These are phyloP conservation scores for Drosophila parthenogenetica DNA, from an alignment of 2,888 invertebrate species.

Conservation along the genomic window DNA sequence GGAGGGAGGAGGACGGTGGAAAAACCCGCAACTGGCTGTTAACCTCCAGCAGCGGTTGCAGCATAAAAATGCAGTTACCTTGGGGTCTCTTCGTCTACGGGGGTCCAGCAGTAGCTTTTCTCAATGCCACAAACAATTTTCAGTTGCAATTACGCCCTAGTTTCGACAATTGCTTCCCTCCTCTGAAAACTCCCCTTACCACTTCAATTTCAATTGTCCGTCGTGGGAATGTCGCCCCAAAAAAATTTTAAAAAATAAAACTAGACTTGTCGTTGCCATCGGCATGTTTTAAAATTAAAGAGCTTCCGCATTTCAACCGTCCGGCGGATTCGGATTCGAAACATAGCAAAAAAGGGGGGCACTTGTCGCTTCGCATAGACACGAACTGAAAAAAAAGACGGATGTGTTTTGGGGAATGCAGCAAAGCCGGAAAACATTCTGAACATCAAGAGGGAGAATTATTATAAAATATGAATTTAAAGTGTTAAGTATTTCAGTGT, in stretches of 20 bases:
- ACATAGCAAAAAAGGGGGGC: slow-evolving; percentile 14
- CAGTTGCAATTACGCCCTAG: slow-evolving; percentile 46
- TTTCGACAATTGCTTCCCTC: slow-evolving; percentile 29
- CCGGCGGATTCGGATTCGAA: slow-evolving; percentile 34
- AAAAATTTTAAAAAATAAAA: slow-evolving; percentile 26
- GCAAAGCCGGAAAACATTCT: slow-evolving; percentile 65
- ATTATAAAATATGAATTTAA: neutral
- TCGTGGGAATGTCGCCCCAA: slow-evolving; percentile 50
- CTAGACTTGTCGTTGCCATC: slow-evolving; percentile 37
- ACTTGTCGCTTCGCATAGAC: slow-evolving; percentile 25
- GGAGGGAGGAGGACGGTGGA: neutral
- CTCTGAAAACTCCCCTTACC: neutral
- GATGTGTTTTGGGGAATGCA: slow-evolving; percentile 11
- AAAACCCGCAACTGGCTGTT: slow-evolving; percentile 34
- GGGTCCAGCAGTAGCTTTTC: slow-evolving; percentile 20
- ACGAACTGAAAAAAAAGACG: neutral
- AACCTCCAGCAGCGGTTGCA: slow-evolving; percentile 37
- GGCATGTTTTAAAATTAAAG: slow-evolving; percentile 60
- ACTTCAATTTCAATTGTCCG: slow-evolving; percentile 47
- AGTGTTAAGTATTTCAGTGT: neutral
- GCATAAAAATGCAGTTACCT: slow-evolving; percentile 36
- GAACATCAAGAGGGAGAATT: slow-evolving; percentile 13
- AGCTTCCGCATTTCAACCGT: slow-evolving; percentile 55
- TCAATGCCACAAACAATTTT: slow-evolving; percentile 41
- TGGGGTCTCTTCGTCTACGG: slow-evolving; percentile 6